Conservation (phyloP, 2,888 invertebrate genomes). For the Lutraria lutraria region DNA sequence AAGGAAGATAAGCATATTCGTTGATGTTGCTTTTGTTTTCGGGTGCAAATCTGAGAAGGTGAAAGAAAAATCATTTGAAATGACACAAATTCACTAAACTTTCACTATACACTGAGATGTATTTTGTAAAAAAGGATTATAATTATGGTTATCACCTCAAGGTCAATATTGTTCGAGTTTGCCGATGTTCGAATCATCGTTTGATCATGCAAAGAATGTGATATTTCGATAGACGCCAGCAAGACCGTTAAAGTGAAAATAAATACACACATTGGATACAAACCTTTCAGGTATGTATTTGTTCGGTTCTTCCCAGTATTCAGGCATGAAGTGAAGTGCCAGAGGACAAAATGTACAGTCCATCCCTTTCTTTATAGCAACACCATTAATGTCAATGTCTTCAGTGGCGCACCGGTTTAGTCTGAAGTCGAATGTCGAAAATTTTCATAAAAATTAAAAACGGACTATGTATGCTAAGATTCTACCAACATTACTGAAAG, state of each 20-base stretch:
- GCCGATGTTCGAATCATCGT: too few relatives aligned
- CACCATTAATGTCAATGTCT: conserved; percentile 36
- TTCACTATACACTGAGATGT: background rate
- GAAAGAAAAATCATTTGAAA: background rate
- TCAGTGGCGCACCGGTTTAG: conserved; percentile 23
- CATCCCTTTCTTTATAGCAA: conserved; percentile 48
- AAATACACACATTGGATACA: background rate
- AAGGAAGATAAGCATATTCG: conserved; percentile 68
- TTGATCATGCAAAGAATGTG: too few relatives aligned
- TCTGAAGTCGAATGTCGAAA: background rate
- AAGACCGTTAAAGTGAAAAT: background rate
- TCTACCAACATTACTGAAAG: background rate
- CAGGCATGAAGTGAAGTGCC: conserved; percentile 49
- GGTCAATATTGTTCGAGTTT: too few relatives aligned
- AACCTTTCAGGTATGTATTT: conserved; percentile 61
- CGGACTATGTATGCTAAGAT: too few relatives aligned
- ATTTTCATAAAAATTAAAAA: too few relatives aligned
- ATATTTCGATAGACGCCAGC: too few relatives aligned
- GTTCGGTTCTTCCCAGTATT: conserved; percentile 61
- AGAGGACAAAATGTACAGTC: conserved; percentile 33
- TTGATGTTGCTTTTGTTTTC: conserved; percentile 65
- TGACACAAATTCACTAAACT: background rate
- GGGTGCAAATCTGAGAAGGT: conserved; percentile 61
- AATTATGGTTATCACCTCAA: too few relatives aligned
- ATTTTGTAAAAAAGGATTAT: too few relatives aligned